Base-by-base conservation (phyloP, 2,113 vertebrate species). In the Chloropsis hardwickii region DNA sequence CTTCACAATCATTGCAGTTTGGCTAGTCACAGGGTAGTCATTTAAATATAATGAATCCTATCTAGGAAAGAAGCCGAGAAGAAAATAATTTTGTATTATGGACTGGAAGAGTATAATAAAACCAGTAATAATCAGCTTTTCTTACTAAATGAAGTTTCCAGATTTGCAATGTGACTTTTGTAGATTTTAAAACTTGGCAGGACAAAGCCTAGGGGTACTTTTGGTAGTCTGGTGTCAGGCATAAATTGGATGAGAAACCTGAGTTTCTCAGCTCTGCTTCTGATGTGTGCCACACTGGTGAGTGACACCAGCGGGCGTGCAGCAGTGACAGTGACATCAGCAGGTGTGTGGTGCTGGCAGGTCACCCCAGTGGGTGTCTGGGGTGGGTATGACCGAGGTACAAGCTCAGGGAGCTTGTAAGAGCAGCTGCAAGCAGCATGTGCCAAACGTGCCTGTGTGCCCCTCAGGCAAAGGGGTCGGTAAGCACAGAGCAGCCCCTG, bases 261-360 rank as follows among this genome's bases (percentile, higher is more conserved):
- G 25, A 6, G 21, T 25, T 33, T 60, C 21, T 65, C 50, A 18
- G 37, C 0, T 1, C 14, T 2, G 2, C 22, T 45, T 19, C 40
- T 18, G 53, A 20, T 0, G 0, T 1, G 3, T 8, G 9, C 1
- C 0, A 3, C 8, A 35, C 29, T 25, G 51, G 12, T 1, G 5
- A 9, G 33, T 45, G n/a, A 11, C 2, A 0, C 12, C 35, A 27
- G 27, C 0, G 0, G 15, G 9, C 14, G 7, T 61, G 72, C 2
- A 0, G 7, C 5, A 23, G 33, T 58, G 72, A 8, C 25, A 74
- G 25, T 18, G 72, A 74, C 20, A 6, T 13, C 56, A 60, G 72
- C 0, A 1, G 28, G 13, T 25, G 16, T 35, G 25, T 23, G 35
- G 19, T n/a, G 39, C 39, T 35, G 42, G 24, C 9, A 10, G 23